Percentiles rank a stretch among this genome's conserved stretches.
phyloP scores from a whole-genome alignment of 1,140 invertebrate genomes.

The Proales similis region DNA sequence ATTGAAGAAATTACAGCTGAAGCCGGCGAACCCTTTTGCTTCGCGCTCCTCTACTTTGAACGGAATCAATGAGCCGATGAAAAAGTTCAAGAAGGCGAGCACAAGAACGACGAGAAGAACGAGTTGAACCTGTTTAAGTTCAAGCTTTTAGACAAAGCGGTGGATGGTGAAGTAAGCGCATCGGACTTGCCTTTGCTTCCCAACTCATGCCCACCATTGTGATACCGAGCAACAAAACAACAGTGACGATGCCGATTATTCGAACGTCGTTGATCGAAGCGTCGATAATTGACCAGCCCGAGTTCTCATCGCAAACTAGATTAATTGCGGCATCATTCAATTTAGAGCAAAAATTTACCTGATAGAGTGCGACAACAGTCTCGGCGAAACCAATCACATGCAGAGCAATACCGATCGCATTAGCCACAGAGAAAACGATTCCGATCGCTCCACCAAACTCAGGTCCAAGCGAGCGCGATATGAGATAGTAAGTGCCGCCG shows the following conservation, averaged over 20 bases:
- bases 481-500: constrained; percentile 98
- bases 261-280: constrained; percentile 59
- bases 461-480: constrained; percentile 89
- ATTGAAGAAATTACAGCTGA: constrained; percentile 50
- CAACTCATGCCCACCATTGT: constrained; percentile 56
- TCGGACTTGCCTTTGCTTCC: too few relatives aligned
- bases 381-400: constrained; percentile 89
- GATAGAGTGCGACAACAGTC: constrained; percentile 69
- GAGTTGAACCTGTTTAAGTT: constrained; percentile 79
- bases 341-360: too few relatives aligned
- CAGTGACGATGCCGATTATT: constrained; percentile 57
- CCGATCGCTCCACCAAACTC: constrained; percentile 97
- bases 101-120: constrained; percentile 77
- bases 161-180: too few relatives aligned
- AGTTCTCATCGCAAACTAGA: constrained; percentile 75
- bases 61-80: constrained; percentile 63
- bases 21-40: constrained; percentile 79
- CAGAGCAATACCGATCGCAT: constrained; percentile 94
- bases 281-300: too few relatives aligned
- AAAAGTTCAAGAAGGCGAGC: constrained; percentile 77
- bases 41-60: constrained; percentile 63
- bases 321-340: constrained; percentile 81
- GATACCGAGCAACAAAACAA: constrained; percentile 49
- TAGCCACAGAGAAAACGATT: constrained; percentile 95
- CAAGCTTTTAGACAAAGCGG: too few relatives aligned